Evolutionary conservation across 2,888 invertebrate species (phyloP).

Genomic region (Gasteruption jaculator): DNA sequence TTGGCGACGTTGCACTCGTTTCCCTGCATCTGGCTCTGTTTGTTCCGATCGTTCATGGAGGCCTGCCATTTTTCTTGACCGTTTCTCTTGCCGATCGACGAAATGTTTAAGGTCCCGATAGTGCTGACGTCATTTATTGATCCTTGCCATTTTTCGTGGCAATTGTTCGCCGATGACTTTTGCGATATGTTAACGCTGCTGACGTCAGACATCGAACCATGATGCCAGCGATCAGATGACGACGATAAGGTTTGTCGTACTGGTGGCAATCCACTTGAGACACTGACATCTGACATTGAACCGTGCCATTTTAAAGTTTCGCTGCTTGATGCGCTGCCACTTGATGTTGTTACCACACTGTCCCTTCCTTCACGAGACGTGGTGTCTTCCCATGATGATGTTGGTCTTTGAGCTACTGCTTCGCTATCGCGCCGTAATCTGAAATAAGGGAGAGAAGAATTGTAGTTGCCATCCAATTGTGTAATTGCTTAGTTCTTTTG

Average conservation of each 20-base stretch:
- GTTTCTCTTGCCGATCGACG: slow-evolving; percentile 25
- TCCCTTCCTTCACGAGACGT: slow-evolving; percentile 55
- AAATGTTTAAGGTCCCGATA: slow-evolving; percentile 13
- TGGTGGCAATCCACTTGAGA: slow-evolving; percentile 46
- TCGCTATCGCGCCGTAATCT: slow-evolving; percentile 61
- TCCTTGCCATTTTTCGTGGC: slow-evolving; percentile 54
- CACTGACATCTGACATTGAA: slow-evolving; percentile 57
- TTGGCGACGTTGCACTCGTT: slow-evolving; percentile 28
- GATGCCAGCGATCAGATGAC: slow-evolving; percentile 36
- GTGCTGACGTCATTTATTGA: slow-evolving; percentile 65
- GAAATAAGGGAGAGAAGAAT: slow-evolving; percentile 12
- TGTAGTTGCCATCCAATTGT: too few relatives aligned
- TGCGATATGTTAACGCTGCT: slow-evolving; percentile 38
- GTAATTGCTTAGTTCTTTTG: too few relatives aligned
- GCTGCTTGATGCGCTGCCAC: slow-evolving; percentile 65
- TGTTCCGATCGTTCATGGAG: slow-evolving; percentile 43
- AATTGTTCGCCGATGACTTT: slow-evolving; percentile 27
- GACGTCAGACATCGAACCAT: slow-evolving; percentile 46
- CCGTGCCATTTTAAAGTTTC: slow-evolving; percentile 77
- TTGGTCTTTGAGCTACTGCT: slow-evolving; percentile 51
- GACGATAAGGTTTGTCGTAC: slow-evolving; percentile 26
- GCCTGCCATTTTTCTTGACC: slow-evolving; percentile 37
- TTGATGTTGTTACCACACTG: slow-evolving; percentile 63
- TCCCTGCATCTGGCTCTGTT: slow-evolving; percentile 27
- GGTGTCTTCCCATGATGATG: slow-evolving; percentile 52